These are phyloP conservation scores for Platichthys flesus DNA, from an alignment of 2,113 vertebrate species.

Conservation along the genomic window DNA sequence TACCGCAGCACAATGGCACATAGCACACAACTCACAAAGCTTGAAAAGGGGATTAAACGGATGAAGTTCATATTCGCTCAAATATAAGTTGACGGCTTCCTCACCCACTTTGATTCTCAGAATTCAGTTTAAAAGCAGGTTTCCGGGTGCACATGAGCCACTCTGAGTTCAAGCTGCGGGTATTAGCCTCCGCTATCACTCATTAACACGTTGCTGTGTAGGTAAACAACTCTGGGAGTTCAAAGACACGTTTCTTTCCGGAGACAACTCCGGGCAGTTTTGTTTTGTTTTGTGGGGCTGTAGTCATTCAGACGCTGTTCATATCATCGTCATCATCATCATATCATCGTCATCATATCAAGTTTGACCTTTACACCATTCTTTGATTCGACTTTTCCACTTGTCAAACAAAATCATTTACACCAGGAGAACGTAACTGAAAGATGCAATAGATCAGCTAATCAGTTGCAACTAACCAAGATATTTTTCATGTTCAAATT, in stretches of 20 bases:
- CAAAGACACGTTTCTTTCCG: slow-evolving; percentile 57
- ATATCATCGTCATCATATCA: too few species aligned
- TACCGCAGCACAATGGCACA: slow-evolving; percentile 38
- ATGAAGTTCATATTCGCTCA: slow-evolving; percentile 54
- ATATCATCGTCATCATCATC: too few species aligned
- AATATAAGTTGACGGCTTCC: slow-evolving; percentile 32
- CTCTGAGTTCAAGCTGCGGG: slow-evolving; percentile 43
- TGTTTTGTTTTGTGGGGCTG: not conserved
- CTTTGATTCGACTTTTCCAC: too few species aligned
- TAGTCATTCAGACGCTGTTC: too few species aligned
- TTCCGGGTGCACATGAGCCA: slow-evolving; percentile 18
- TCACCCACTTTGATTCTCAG: slow-evolving; percentile 61
- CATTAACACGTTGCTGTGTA: slow-evolving; percentile 47
- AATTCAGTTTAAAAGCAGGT: slow-evolving; percentile 51
- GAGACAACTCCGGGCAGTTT: slow-evolving; percentile 34
- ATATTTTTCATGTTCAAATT: too few species aligned
- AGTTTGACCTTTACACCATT: too few species aligned
- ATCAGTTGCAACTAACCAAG: too few species aligned
- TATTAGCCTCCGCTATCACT: slow-evolving; percentile 54
- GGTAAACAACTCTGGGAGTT: slow-evolving; percentile 68
- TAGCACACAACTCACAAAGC: slow-evolving; percentile 20
- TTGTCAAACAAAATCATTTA: too few species aligned
- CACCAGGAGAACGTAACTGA: too few species aligned
- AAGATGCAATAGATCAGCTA: too few species aligned
- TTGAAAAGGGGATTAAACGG: slow-evolving; percentile 50